Base-by-base conservation (phyloP, 2,888 invertebrate genomes). In the Pelosia muscerda region DNA sequence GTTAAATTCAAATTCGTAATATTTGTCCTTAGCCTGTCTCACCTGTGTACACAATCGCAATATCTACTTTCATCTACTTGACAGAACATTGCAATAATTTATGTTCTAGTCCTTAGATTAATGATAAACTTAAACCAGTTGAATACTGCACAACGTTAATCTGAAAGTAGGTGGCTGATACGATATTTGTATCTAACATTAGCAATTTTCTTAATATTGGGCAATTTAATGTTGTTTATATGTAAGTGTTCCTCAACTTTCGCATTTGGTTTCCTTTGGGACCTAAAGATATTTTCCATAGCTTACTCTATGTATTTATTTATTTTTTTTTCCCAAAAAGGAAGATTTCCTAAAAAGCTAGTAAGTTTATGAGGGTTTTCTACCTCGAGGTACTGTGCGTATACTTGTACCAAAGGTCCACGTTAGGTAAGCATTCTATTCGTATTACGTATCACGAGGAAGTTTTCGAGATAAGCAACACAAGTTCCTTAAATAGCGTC, bases 61-160 rank as follows among this genome's bases (percentile, higher is more conserved):
- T 63, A 63, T 65, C 65, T 70, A 73, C 74, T 69, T 75, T 66
- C 73, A 76, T 67, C 71, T 77, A 69, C 76, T 69, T 73, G 38
- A 67, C 75, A 76, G 85, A 87, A 88, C 89, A 89, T 88, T 90
- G 84, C 82, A 80, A 84, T 87, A 87, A 90, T 90, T 90, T 89
- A 90, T 85, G 82, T 81, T 72, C 68, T 22, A 71, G 79, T 85
- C 86, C 77, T 86, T 73, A 63, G 86, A 84, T 88, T 86, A 87
- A 87, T 89, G 89, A 89, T 88, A 88, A 85, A 83, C 85, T 84
- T 87, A 88, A 87, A 86, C 86, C 85, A 75, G 85, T 86, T 85
- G 87, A 86, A 87, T 85, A 81, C 82, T 85, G 83, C 77, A 81
- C 83, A 81, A 81, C 83, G 82, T 81, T 81, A 80, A 85, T 83